Evolutionary conservation across 2,888 invertebrate species (phyloP).

Genomic region (Anthoptus insignis): DNA sequence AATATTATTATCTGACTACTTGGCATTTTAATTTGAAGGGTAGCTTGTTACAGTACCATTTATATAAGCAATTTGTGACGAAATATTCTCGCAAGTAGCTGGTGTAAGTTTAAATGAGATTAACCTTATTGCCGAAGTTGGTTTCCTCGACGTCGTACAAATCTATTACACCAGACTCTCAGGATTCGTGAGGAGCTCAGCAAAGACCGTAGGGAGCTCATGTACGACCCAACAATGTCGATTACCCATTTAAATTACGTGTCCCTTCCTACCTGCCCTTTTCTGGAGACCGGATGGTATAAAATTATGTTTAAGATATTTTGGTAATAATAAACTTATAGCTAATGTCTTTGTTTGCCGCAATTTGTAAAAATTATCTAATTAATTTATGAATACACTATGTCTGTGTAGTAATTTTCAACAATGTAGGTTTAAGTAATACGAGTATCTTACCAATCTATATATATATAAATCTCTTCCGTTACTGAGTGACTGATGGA

Average conservation of each 20-base stretch:
- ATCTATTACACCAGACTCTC: conserved; percentile 36
- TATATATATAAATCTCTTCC: no score
- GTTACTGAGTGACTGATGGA: no score
- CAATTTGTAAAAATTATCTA: no score
- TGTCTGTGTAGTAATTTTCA: no score
- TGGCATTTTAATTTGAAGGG: conserved; percentile 30
- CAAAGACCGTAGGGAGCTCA: conserved; percentile 28
- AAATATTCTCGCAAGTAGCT: conserved; percentile 29
- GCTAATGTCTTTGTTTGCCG: no score
- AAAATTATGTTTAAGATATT: conserved; percentile 29
- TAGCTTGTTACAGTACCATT: conserved; percentile 20
- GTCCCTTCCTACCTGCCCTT: conserved; percentile 14
- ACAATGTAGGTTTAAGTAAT: no score
- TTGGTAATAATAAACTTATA: no score
- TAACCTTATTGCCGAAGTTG: conserved; percentile 36
- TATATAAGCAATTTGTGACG: conserved; percentile 32
- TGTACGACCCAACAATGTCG: conserved; percentile 26
- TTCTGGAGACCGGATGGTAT: conserved; percentile 8
- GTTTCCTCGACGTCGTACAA: conserved; percentile 24
- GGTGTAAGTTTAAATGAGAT: conserved; percentile 37
- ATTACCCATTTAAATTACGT: conserved; percentile 32
- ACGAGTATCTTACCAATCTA: no score
- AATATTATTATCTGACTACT: conserved; percentile 4
- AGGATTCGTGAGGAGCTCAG: conserved; percentile 35
- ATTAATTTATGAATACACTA: no score